These are phyloP conservation scores for Synanthedon tipuliformis DNA, from an alignment of 2,888 invertebrate genomes.

Conservation along the genomic window DNA sequence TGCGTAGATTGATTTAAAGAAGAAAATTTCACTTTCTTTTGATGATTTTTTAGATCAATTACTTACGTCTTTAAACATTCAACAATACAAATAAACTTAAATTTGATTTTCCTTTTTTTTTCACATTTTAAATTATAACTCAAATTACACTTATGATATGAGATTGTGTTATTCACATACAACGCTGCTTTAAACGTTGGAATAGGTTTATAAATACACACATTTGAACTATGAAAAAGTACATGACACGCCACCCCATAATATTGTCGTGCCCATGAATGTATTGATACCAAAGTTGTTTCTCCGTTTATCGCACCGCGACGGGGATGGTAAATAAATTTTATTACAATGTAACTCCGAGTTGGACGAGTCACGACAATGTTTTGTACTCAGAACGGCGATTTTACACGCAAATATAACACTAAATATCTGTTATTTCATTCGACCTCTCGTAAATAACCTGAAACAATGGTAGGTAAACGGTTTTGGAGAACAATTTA, in stretches of 20 bases:
- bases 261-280: slow-evolving; percentile 21
- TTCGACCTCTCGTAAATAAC: slow-evolving; percentile 19
- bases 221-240: background rate
- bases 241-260: slow-evolving; percentile 1
- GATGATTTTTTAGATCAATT: no score
- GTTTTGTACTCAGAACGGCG: slow-evolving; percentile 32
- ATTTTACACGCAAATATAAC: slow-evolving; percentile 47
- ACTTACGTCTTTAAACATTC: no score
- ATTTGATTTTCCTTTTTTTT: no score
- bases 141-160: no score
- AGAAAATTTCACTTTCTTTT: no score
- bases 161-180: no score
- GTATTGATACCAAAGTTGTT: slow-evolving; percentile 25
- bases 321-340: slow-evolving; percentile 42
- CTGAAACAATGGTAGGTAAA: slow-evolving; percentile 4
- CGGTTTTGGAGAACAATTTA: no score
- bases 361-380: slow-evolving; percentile 49
- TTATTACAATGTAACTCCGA: slow-evolving; percentile 39
- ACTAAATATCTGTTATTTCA: slow-evolving; percentile 20
- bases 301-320: slow-evolving; percentile 19
- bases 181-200: no score
- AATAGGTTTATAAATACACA: no score
- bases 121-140: no score
- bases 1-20: no score
- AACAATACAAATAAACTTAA: no score